Evolutionary conservation across 2,888 invertebrate species (phyloP).

Genomic region (Lasiommata megera): DNA sequence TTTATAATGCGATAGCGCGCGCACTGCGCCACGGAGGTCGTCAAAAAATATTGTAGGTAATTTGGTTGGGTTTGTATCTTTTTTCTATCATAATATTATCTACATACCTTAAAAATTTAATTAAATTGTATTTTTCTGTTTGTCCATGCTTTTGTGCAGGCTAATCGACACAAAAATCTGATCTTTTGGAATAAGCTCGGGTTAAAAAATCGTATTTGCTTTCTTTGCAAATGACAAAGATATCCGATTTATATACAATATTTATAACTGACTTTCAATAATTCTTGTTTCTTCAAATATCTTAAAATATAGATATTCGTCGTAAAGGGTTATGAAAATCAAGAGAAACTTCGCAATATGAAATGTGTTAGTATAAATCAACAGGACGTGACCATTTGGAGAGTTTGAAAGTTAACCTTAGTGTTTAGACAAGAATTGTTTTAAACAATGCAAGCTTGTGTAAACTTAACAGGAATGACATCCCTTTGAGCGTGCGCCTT

Average conservation of each 20-base stretch:
- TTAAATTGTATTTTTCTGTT: too few species aligned
- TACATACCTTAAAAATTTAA: too few species aligned
- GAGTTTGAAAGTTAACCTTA: slow-evolving; percentile 31
- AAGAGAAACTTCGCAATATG: slow-evolving; percentile 25
- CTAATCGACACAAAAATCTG: too few species aligned
- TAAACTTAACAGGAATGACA: slow-evolving; percentile 25
- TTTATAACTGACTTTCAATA: neutral
- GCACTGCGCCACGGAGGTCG: too few species aligned
- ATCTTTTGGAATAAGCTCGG: too few species aligned
- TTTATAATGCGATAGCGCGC: too few species aligned
- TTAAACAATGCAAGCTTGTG: slow-evolving; percentile 28
- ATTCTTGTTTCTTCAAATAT: neutral
- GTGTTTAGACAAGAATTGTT: slow-evolving; percentile 30
- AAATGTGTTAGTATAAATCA: slow-evolving; percentile 31
- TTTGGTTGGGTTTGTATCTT: too few species aligned
- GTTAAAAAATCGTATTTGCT: too few species aligned
- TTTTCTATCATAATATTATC: too few species aligned
- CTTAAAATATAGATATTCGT: neutral
- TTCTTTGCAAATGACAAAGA: too few species aligned
- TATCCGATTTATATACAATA: neutral
- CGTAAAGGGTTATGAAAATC: slow-evolving; percentile 1
- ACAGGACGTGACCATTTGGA: slow-evolving; percentile 33
- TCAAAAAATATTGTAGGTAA: too few species aligned
- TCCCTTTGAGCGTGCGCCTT: slow-evolving; percentile 26
- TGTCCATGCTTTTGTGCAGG: too few species aligned